Evolutionary conservation across 1,140 invertebrate species (phyloP), one percentile per base, ranked within the genome.

Genomic region (Apis dorsata): DNA sequence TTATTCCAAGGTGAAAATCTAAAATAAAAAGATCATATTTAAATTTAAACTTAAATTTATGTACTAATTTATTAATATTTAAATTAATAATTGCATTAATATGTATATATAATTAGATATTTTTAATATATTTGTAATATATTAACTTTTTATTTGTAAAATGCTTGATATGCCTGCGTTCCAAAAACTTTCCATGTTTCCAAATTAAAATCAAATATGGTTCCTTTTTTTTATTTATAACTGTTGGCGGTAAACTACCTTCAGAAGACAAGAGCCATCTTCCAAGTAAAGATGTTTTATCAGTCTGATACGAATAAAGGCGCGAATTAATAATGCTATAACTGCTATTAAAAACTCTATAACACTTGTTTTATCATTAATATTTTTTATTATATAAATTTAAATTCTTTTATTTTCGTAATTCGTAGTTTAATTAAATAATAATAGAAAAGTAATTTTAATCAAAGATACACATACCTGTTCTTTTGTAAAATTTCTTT

Each of bases 1-100:
- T 91, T 85, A 57, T 94, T 91, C 91, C 95, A 96, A 0, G 95
- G 95, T 34, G 92, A 93, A 85, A 82, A 92, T 63, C 93, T 93
- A 83, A 63, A 76, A 85, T 19, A 13, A 9, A 34, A 76, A n/a
- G 44, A 66, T 63, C 19, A 59, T 57, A 19, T 7, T 79, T n/a
- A 11, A 57, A 65, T 68, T 70, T 24, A 78, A 49, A 81, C 5
- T n/a, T 13, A 10, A 51, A 70, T 17, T 70, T 53, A n/a, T 49
- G 9, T 8, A 24, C 0, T 0, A 44, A 44, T 44, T 44, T 44
- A 34, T 34, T 44, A 44, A 0, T 44, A 44, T 44, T 44, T 15
- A 8, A 63, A 63, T 63, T 28, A 63, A 63, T 8, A 63, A 63
- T 57, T 55, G 15, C 11, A n/a, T 10, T 28, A 24, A 24, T 34